Evolutionary conservation across 2,797 vertebrate genomes (phyloP).

Genomic region (Pygocentrus nattereri): DNA sequence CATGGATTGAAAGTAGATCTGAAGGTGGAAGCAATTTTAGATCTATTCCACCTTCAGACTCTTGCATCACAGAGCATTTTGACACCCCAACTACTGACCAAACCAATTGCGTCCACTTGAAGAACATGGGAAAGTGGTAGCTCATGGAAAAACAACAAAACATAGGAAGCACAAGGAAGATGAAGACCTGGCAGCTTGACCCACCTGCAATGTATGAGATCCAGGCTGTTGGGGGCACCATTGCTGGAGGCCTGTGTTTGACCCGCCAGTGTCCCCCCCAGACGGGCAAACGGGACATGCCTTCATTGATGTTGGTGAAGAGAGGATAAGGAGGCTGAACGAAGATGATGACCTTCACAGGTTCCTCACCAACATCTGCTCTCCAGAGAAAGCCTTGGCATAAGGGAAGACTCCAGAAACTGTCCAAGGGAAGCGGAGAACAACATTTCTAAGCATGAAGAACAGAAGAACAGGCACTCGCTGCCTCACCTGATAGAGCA

Average conservation of each 20-base stretch:
- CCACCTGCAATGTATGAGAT: slow-evolving; percentile 59
- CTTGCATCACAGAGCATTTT: too few species aligned
- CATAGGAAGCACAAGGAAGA: background rate
- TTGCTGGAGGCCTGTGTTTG: slow-evolving; percentile 57
- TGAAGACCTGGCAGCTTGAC: too few species aligned
- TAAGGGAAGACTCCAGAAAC: background rate
- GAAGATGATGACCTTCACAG: slow-evolving; percentile 11
- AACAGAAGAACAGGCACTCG: background rate
- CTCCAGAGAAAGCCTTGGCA: background rate
- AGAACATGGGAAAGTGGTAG: background rate
- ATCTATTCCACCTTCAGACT: background rate
- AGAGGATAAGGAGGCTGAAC: slow-evolving; percentile 22
- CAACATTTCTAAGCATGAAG: background rate
- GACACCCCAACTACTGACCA: background rate
- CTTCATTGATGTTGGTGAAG: slow-evolving; percentile 59
- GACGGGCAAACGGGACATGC: slow-evolving; percentile 63
- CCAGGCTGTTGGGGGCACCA: slow-evolving; percentile 61
- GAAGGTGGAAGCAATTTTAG: too few species aligned
- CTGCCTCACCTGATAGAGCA: slow-evolving; percentile 42
- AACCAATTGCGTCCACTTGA: background rate
- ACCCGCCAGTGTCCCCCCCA: slow-evolving; percentile 62
- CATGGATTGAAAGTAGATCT: too few species aligned
- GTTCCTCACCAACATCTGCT: slow-evolving; percentile 1
- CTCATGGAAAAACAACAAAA: too few species aligned
- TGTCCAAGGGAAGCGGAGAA: slow-evolving; percentile 1